phyloP scores from a whole-genome alignment of 2,113 vertebrate genomes.

The Psettodes erumei region DNA sequence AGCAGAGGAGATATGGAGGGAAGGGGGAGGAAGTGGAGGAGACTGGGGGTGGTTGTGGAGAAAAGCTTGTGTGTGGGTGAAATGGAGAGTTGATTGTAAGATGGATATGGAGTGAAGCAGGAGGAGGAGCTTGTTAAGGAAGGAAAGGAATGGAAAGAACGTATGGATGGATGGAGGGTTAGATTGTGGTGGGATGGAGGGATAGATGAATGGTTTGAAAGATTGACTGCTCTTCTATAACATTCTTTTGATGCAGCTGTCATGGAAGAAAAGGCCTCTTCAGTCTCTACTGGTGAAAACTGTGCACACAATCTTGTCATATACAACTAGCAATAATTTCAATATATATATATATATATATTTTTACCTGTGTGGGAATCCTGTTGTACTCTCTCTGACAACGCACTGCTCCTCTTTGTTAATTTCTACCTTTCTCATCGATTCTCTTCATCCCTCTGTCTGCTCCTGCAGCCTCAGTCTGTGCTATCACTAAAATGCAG shows the following conservation, averaged over 20 bases:
- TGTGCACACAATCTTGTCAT: constrained; percentile 20
- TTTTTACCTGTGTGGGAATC: constrained; percentile 63
- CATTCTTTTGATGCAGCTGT: constrained; percentile 18
- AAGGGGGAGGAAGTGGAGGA: constrained; percentile 14
- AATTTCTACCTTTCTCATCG: constrained; percentile 56
- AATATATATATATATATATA: too few relatives aligned
- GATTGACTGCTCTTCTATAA: constrained; percentile 31
- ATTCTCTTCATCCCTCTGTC: constrained; percentile 56
- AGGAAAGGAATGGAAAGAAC: background rate
- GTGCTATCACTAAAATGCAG: constrained; percentile 73
- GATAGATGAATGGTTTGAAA: constrained; percentile 28
- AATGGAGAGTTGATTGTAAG: constrained; percentile 62
- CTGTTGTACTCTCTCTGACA: constrained; percentile 36
- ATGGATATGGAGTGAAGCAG: constrained; percentile 51
- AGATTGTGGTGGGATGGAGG: constrained; percentile 21
- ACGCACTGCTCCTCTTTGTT: constrained; percentile 31
- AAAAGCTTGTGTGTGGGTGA: constrained; percentile 50
- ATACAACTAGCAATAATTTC: too few relatives aligned
- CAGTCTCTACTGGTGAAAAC: constrained; percentile 18
- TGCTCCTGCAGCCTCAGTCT: constrained; percentile 67
- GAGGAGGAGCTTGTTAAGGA: constrained; percentile 32
- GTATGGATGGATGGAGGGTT: background rate
- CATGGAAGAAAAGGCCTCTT: constrained; percentile 28
- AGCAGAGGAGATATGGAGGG: constrained; percentile 54
- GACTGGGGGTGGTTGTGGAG: constrained; percentile 10